phyloP scores from a whole-genome alignment of 2,888 invertebrate genomes.

The Boloria selene region DNA sequence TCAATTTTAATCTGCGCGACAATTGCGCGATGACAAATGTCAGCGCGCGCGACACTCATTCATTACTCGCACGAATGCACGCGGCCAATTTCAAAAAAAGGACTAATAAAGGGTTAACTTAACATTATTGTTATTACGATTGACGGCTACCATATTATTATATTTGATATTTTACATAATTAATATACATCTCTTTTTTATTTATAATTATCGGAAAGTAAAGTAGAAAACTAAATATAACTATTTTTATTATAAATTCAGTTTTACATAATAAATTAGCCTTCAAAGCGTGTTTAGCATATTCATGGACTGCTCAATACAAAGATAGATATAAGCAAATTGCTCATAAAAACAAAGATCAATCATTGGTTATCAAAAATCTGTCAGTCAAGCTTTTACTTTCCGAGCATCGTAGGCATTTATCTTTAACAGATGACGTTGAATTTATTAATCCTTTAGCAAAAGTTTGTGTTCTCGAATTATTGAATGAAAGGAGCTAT shows the following conservation, averaged over 20 bases:
- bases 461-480: conserved; percentile 58
- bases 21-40: conserved; percentile 82
- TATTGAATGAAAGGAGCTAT: conserved; percentile 54
- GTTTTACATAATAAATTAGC: conserved; percentile 5
- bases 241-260: neutral
- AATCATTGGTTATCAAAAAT: conserved; percentile 43
- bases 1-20: conserved; percentile 82
- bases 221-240: conserved; percentile 4
- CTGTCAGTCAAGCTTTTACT: conserved; percentile 44
- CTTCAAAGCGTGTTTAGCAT: conserved; percentile 2
- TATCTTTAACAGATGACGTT: conserved; percentile 57
- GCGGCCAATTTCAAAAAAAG: conserved; percentile 63
- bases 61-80: conserved; percentile 71
- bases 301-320: conserved; percentile 21
- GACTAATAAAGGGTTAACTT: conserved; percentile 79
- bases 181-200: neutral
- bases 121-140: conserved; percentile 60
- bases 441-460: conserved; percentile 66
- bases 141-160: conserved; percentile 63
- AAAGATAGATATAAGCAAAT: conserved; percentile 20
- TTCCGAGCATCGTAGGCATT: conserved; percentile 38
- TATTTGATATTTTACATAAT: conserved; percentile 45
- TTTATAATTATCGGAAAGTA: no score
- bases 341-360: conserved; percentile 42
- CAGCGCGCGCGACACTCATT: conserved; percentile 75